phyloP scores from a whole-genome alignment of 2,888 invertebrate species.

The Venusia cambrica region DNA sequence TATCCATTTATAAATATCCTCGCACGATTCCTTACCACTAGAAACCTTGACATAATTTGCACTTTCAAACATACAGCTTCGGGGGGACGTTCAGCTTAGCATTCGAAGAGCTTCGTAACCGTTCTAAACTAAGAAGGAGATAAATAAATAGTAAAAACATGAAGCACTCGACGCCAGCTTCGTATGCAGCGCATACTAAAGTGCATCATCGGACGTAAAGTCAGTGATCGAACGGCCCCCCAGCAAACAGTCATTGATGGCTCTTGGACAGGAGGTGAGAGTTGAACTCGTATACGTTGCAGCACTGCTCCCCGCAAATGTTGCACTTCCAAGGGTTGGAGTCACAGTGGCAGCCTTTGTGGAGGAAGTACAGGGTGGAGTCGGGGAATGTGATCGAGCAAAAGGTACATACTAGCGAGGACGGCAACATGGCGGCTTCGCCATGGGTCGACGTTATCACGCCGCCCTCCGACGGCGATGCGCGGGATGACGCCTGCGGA shows the following conservation, averaged over 20 bases:
- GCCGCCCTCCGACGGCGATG: slow-evolving; percentile 77
- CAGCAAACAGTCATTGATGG: slow-evolving; percentile 87
- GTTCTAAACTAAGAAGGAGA: slow-evolving; percentile 30
- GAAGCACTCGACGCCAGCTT: slow-evolving; percentile 56
- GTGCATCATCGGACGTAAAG: slow-evolving; percentile 54
- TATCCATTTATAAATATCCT: slow-evolving; percentile 70
- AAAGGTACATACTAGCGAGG: slow-evolving; percentile 89
- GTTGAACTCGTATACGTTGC: slow-evolving; percentile 98
- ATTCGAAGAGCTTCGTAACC: slow-evolving; percentile 68
- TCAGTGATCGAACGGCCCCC: slow-evolving; percentile 73
- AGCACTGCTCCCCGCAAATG: slow-evolving; percentile 97
- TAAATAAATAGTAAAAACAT: slow-evolving; percentile 36
- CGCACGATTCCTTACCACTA: slow-evolving; percentile 62
- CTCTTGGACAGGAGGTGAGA: slow-evolving; percentile 96
- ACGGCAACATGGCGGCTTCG: slow-evolving; percentile 78
- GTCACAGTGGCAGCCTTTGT: slow-evolving; percentile 98
- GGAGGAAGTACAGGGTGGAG: slow-evolving; percentile 96
- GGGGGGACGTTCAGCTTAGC: slow-evolving; percentile 78
- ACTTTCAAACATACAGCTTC: slow-evolving; percentile 71
- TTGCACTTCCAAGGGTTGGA: slow-evolving; percentile 98
- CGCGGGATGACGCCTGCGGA: slow-evolving; percentile 71
- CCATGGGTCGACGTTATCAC: slow-evolving; percentile 87
- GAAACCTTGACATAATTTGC: slow-evolving; percentile 73
- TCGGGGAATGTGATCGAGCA: slow-evolving; percentile 98
- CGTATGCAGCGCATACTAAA: slow-evolving; percentile 43